Evolutionary conservation across 2,113 vertebrate genomes (phyloP).

Genomic region (Spheniscus mendiculus): DNA sequence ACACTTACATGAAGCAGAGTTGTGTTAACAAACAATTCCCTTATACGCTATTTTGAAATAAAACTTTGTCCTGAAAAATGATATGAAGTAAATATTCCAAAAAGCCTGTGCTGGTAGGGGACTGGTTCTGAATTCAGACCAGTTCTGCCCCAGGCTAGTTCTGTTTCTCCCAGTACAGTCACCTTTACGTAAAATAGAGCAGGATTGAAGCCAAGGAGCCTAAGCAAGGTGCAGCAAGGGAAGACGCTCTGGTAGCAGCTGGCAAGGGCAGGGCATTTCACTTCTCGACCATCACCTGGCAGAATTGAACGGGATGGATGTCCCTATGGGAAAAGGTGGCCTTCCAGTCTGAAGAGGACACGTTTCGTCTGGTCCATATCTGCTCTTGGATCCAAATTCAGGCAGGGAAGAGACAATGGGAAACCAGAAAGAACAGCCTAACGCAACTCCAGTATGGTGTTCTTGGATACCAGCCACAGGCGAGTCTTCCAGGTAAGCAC

Average conservation of each 20-base stretch:
- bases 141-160: neutral
- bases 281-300: neutral
- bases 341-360: neutral
- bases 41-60: neutral
- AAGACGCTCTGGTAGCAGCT: neutral
- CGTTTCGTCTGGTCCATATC: neutral
- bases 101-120: neutral
- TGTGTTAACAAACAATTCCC: neutral
- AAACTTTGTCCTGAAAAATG: neutral
- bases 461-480: conserved; percentile 17
- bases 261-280: neutral
- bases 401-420: neutral
- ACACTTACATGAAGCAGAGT: neutral
- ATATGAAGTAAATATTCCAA: neutral
- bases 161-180: neutral
- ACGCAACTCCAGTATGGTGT: neutral
- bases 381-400: neutral
- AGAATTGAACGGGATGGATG: neutral
- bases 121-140: neutral
- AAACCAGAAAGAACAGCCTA: neutral
- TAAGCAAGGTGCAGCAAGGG: neutral
- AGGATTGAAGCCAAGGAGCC: neutral
- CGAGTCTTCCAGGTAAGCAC: neutral
- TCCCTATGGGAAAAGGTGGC: neutral
- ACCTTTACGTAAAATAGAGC: neutral